Evolutionary conservation across 2,113 vertebrate species (phyloP), one percentile per base, ranked within the genome.

Genomic region (Chloroceryle aenea): DNA sequence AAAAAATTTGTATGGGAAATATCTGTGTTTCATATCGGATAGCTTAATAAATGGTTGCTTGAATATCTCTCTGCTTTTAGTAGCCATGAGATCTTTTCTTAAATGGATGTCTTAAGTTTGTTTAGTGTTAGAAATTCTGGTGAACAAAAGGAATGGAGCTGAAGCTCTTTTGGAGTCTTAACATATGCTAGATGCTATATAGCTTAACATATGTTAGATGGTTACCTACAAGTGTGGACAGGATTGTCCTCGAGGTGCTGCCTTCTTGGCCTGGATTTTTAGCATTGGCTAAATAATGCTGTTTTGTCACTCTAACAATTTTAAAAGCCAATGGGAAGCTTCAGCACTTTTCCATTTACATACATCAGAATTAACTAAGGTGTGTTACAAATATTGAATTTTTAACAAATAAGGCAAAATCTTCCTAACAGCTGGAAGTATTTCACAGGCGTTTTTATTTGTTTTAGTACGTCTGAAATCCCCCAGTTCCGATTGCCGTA

Each of bases 401-500:
- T 59, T 80, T 80, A 77, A 85, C 34, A 90, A 38, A 66, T 76
- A 50, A 53, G 63, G 38, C 10, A 59, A 36, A 53, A 11, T 22
- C 30, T 81, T 91, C 62, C 56, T 85, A 26, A 72, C 63, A 78
- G 15, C 34, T 77, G 58, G 5, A 52, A 55, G 50, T 92, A 80
- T 91, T 91, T 78, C 50, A 94, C 36, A 89, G 69, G 9, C 17
- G 10, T 92, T 77, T 90, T 92, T 69, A 42, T 94, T 95, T 80
- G 8, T 89, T 95, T 40, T 88, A 99, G 99, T 91, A 96, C 75
- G 1, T 98, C 99, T 93, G 99, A 99, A 98, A 99, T 99, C 80
- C 99, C 99, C 84, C 99, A 99, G 96, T 99, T 99, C 96, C 98
- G 98, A 42, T 97, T 99, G 95, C 99, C 99, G 0, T 98, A 98